Evolutionary conservation across 1,140 invertebrate species (phyloP), one percentile per base, ranked within the genome.

Genomic region (Aphis gossypii): DNA sequence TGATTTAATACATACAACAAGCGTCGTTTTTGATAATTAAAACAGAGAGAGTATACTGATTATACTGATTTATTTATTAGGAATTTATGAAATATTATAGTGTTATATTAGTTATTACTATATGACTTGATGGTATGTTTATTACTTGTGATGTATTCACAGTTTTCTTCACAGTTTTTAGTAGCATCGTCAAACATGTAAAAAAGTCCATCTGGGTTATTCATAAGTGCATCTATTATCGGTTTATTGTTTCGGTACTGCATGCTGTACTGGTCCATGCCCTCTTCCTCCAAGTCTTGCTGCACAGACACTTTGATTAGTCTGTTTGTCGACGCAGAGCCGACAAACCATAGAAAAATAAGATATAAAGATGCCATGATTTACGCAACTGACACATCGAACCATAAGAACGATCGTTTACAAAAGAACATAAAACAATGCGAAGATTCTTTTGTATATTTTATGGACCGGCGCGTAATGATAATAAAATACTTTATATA

Each of bases 171-270:
- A 93, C 96, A 95, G 94, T 96, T 96, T 94, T 97, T 97, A 94
- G 97, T 98, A 30, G 98, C 98, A 95, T 99, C 98, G 95, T 99
- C 99, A 87, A 99, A 96, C 51, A 99, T 96, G 93, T 97, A 97
- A 94, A 99, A 97, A 0, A 99, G 95, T 0, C 99, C 98, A 93
- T 97, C 96, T 14, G 97, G 97, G 95, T 97, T 98, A 30, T 96
- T 97, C 95, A 98, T 96, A 46, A 99, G 96, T 95, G 98, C 97
- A 95, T 99, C 98, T 25, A 99, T 96, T 41, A 98, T 97, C 44
- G 97, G 96, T 94, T 98, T 97, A 95, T 99, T 99, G 95, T 99
- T 98, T 94, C 98, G 98, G 95, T 97, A 99, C 94, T 97, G 96
- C 94, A 98, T 95, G 94, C 96, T 95, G 95, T 96, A 95, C n/a